Evolutionary conservation across 2,113 vertebrate genomes (phyloP).

Genomic region (Ictalurus furcatus): DNA sequence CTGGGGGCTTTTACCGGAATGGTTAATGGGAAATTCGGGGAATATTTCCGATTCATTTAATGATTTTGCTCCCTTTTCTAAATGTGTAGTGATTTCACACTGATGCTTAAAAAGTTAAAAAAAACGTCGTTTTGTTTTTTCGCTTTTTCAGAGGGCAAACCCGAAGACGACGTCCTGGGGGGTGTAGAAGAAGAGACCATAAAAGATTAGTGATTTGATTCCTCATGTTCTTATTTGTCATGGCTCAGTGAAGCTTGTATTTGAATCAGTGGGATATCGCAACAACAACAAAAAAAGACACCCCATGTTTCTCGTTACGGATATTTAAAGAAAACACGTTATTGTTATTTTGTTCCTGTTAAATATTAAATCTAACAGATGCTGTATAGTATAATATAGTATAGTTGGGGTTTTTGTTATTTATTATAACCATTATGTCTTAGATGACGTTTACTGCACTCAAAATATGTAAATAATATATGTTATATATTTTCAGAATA

Average conservation of each 20-base stretch:
- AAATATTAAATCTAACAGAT: not conserved
- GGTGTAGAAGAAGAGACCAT: slow-evolving; percentile 36
- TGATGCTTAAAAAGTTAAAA: not conserved
- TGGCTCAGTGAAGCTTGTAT: not conserved
- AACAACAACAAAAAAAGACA: not conserved
- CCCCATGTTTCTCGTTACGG: not conserved
- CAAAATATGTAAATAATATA: slow-evolving; percentile 7
- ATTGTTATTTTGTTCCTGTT: not conserved
- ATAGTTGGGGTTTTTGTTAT: not conserved
- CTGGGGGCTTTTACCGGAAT: not conserved
- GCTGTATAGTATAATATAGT: not conserved
- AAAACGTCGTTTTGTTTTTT: not conserved
- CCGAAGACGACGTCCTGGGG: slow-evolving; percentile 59
- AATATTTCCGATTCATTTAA: not conserved
- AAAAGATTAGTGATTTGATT: not conserved
- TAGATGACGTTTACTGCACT: slow-evolving; percentile 9
- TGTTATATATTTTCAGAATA: not conserved
- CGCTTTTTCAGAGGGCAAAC: slow-evolving; percentile 56
- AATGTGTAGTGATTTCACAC: not conserved
- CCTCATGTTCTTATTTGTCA: too few species aligned
- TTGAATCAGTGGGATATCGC: not conserved
- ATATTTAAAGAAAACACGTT: not conserved
- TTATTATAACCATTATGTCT: not conserved
- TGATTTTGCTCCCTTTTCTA: not conserved
- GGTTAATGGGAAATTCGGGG: not conserved